Evolutionary conservation across 2,113 vertebrate genomes (phyloP).

Genomic region (Tetraodon nigroviridis): DNA sequence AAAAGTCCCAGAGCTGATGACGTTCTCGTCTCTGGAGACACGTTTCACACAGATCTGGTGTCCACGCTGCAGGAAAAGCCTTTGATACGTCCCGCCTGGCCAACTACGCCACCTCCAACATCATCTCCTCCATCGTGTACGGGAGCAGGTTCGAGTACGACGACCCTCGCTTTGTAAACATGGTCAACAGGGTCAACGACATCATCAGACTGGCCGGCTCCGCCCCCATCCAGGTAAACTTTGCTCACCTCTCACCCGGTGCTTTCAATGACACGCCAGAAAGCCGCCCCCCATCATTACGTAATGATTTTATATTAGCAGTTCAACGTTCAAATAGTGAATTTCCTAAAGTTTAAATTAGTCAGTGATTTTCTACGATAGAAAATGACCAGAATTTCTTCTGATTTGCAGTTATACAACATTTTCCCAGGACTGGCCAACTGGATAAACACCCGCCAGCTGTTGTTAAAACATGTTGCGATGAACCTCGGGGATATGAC

Average conservation of each 20-base stretch:
- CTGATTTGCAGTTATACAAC: conserved; percentile 60
- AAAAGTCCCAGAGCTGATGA: background rate
- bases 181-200: conserved; percentile 56
- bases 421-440: conserved; percentile 58
- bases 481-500: background rate
- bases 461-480: conserved; percentile 5
- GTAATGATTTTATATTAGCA: background rate
- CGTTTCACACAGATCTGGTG: background rate
- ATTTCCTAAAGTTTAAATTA: too few relatives aligned
- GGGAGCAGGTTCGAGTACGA: conserved; percentile 71
- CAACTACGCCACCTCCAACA: conserved; percentile 67
- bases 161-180: conserved; percentile 50
- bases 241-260: background rate
- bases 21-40: too few relatives aligned
- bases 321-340: too few relatives aligned
- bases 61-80: conserved; percentile 61
- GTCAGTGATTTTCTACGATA: too few relatives aligned
- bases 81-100: conserved; percentile 52
- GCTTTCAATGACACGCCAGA: background rate
- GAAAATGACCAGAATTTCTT: background rate
- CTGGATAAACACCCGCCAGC: conserved; percentile 42
- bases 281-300: background rate
- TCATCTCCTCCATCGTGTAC: conserved; percentile 70
- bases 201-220: conserved; percentile 35
- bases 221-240: conserved; percentile 49